Conservation (phyloP, 2,113 vertebrate genomes). For the Smithornis capensis region DNA sequence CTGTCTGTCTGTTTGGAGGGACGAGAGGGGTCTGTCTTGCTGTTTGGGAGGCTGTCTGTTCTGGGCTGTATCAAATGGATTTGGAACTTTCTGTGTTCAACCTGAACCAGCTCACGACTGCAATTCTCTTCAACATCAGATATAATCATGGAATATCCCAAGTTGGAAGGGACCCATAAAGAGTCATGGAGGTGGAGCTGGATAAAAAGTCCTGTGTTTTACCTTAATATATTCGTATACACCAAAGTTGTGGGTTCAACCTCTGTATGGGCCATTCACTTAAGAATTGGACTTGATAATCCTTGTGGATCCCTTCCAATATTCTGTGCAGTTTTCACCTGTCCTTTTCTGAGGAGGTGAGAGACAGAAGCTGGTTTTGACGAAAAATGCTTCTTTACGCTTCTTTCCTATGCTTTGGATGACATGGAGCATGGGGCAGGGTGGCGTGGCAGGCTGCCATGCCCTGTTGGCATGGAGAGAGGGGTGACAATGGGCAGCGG, state of each 20-base stretch:
- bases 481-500: fast-evolving
- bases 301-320: background rate
- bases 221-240: background rate
- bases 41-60: background rate
- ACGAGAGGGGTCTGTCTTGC: background rate
- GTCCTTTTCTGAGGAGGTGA: background rate
- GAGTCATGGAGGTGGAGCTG: background rate
- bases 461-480: background rate
- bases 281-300: background rate
- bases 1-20: background rate
- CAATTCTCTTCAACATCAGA: background rate
- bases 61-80: background rate
- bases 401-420: fast-evolving
- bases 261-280: background rate
- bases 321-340: background rate
- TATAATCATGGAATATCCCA: background rate
- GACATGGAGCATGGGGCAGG: background rate
- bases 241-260: background rate
- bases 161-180: background rate
- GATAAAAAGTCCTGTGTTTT: background rate
- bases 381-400: background rate
- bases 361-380: background rate
- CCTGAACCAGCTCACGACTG: background rate
- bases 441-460: background rate
- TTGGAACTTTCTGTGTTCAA: background rate